Evolutionary conservation across 1,140 invertebrate species (phyloP).

Genomic region (Aphis gossypii): DNA sequence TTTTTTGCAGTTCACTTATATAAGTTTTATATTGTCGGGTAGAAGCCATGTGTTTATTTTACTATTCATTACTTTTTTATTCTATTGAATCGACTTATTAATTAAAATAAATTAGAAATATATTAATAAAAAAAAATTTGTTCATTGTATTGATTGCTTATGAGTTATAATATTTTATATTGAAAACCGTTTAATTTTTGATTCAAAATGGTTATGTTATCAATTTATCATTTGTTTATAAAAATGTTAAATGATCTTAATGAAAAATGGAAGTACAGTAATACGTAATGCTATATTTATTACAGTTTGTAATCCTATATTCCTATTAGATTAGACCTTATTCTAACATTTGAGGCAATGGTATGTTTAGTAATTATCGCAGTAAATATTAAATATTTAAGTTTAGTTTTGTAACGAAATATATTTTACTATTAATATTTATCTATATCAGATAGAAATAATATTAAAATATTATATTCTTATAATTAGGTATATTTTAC

Average conservation of each 20-base stretch:
- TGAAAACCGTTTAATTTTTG: not conserved
- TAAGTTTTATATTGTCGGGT: too few relatives aligned
- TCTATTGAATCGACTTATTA: not conserved
- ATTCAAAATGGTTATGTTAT: not conserved
- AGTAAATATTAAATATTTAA: not conserved
- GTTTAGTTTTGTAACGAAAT: too few relatives aligned
- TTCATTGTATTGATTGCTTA: not conserved
- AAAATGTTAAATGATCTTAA: not conserved
- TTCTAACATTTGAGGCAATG: not conserved
- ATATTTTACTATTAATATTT: too few relatives aligned
- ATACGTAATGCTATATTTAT: not conserved
- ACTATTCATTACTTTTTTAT: not conserved
- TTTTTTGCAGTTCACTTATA: not conserved
- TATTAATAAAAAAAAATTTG: too few relatives aligned
- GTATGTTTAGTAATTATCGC: not conserved
- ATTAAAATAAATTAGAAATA: not conserved
- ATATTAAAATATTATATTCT: not conserved
- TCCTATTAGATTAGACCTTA: not conserved
- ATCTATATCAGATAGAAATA: not conserved
- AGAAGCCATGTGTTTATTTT: not conserved
- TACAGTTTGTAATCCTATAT: not conserved
- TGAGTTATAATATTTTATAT: not conserved
- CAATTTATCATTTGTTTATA: not conserved
- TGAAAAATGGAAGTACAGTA: not conserved
- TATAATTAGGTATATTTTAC: not conserved